Percentiles rank a stretch among this genome's conserved stretches.
Evolutionary conservation across 2,113 vertebrate genomes (phyloP).

Genomic region (Cyprinodon brontotheroides): DNA sequence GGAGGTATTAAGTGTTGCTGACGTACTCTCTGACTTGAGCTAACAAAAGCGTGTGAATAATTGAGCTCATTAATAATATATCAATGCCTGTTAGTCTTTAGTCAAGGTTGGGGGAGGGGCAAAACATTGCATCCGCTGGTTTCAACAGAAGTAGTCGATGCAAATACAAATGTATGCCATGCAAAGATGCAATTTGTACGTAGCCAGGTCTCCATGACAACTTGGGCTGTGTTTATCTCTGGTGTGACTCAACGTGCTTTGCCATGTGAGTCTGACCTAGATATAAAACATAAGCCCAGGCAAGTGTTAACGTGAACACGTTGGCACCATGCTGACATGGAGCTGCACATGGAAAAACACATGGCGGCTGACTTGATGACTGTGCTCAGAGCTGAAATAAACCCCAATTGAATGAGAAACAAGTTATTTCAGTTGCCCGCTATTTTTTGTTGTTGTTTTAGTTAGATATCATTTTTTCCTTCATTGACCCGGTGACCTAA

Average conservation of each 20-base stretch:
- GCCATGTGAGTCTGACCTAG: slow-evolving; percentile 65
- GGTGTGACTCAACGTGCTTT: slow-evolving; percentile 47
- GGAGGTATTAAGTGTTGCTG: slow-evolving; percentile 20
- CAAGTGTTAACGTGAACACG: slow-evolving; percentile 28
- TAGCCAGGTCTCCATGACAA: slow-evolving; percentile 43
- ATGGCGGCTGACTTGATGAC: slow-evolving; percentile 15
- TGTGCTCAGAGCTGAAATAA: slow-evolving; percentile 9
- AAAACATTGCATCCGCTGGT: not conserved
- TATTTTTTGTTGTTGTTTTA: slow-evolving; percentile 6
- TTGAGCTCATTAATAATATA: slow-evolving; percentile 4
- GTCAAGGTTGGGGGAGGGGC: not conserved
- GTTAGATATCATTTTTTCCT: slow-evolving; percentile 12
- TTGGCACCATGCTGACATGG: slow-evolving; percentile 4
- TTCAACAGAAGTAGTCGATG: slow-evolving; percentile 18
- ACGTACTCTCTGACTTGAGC: slow-evolving; percentile 21
- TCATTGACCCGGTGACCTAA: slow-evolving; percentile 43
- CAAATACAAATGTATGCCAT: slow-evolving; percentile 46
- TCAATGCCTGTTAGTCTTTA: not conserved
- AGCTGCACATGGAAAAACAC: slow-evolving; percentile 32
- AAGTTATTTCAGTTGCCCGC: slow-evolving; percentile 14
- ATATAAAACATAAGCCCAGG: slow-evolving; percentile 30
- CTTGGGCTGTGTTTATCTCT: slow-evolving; percentile 55
- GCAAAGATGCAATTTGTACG: slow-evolving; percentile 37
- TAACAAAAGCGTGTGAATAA: slow-evolving; percentile 22
- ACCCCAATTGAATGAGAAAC: slow-evolving; percentile 12